Evolutionary conservation across 2,797 vertebrate species (phyloP).

Genomic region (Centroberyx gerrardi): DNA sequence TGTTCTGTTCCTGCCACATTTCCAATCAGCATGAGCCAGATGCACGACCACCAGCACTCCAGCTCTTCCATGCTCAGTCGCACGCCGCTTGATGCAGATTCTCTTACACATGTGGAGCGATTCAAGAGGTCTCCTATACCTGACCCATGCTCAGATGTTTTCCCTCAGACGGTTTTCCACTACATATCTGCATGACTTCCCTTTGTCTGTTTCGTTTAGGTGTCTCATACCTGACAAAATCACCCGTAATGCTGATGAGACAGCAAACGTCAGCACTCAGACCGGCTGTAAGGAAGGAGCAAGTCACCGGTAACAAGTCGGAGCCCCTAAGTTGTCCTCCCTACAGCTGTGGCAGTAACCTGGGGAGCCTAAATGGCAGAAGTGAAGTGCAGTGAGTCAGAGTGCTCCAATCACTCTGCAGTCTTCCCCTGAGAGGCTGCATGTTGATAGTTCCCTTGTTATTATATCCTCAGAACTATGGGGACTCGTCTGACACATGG

Average conservation of each 20-base stretch:
- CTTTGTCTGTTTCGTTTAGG: constrained; percentile 11
- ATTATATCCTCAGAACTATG: constrained; percentile 69
- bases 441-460: constrained; percentile 78
- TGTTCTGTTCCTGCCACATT: constrained; percentile 53
- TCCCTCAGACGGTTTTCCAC: constrained; percentile 32
- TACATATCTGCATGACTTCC: not conserved
- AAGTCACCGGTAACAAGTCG: constrained; percentile 16
- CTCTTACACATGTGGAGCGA: constrained; percentile 82
- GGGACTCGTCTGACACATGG: constrained; percentile 63
- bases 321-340: constrained; percentile 29
- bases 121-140: constrained; percentile 86
- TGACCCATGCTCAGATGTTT: constrained; percentile 74
- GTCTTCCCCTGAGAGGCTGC: constrained; percentile 76
- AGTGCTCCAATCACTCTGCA: constrained; percentile 85
- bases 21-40: constrained; percentile 62
- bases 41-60: constrained; percentile 82
- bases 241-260: not conserved
- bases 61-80: constrained; percentile 84
- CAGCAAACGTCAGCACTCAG: not conserved
- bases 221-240: not conserved
- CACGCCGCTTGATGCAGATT: constrained; percentile 88
- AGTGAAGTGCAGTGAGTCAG: constrained; percentile 87
- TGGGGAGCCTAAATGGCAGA: constrained; percentile 77
- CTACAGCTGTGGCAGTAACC: constrained; percentile 69
- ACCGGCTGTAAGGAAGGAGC: constrained; percentile 3